Evolutionary conservation across 1,140 invertebrate species (phyloP), one percentile per base, ranked within the genome.

Genomic region (Zaprionus inermis): DNA sequence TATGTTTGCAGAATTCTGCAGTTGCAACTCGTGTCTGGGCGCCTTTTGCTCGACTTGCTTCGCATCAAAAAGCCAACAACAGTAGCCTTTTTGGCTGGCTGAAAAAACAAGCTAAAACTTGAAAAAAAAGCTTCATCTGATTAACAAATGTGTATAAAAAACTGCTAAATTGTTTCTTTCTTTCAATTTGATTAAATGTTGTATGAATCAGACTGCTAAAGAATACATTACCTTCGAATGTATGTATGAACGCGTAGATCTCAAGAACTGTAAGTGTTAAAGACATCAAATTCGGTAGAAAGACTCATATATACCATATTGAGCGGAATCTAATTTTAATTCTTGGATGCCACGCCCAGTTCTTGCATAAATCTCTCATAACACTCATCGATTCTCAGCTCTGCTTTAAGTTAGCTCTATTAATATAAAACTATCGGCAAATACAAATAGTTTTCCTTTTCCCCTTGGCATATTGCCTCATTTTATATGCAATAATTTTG

Each of bases 31-130:
- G 44, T 49, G 44, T 49, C 44, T 18, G 44, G 18, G 44, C 44
- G 44, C 51, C 28, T 56, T 34, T 56, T 34, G 46, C 22, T 56
- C 36, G 51, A 55, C 68, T 65, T 51, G 60, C 12, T 18, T 7
- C 4, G 16, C 18, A 34, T 61, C 44, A 11, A 44, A 49, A 49
- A 49, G 41, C 28, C 58, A 60, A 49, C 30, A 61, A n/a, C 12
- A 16, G 18, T 20, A 20, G 16, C 11, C 30, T 14, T 57, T n/a
- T 20, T 20, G 6, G 55, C 30, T 10, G 34, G 34, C 2, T 4
- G 22, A 24, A 24, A 24, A 4, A 1, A 24, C 22, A 24, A 24
- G 22, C 22, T 24, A 24, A 24, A 4, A 24, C 1, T 2, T 4
- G 4, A 24, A 24, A 24, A 28, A 28, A 28, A 28, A 5, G 24